These are phyloP conservation scores for Seriola aureovittata DNA, from an alignment of 2,113 vertebrate species.

Conservation along the genomic window DNA sequence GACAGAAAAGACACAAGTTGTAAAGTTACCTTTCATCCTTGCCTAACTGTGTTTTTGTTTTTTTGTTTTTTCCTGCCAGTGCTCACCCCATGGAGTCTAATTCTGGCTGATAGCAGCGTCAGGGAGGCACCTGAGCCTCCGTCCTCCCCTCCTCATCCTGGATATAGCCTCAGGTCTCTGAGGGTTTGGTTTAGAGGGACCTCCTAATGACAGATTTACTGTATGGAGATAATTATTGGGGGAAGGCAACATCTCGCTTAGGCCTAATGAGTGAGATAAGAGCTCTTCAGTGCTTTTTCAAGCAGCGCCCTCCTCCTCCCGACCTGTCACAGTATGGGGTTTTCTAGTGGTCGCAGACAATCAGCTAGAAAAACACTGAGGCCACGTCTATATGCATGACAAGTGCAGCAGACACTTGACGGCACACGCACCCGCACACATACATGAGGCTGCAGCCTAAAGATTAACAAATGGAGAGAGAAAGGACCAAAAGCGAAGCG, in stretches of 20 bases:
- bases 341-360: conserved; percentile 62
- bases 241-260: conserved; percentile 59
- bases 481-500: conserved; percentile 27
- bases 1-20: background rate
- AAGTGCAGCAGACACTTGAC: conserved; percentile 15
- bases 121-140: conserved; percentile 39
- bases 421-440: background rate
- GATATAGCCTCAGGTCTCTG: conserved; percentile 49
- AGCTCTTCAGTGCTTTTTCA: conserved; percentile 66
- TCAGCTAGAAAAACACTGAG: conserved; percentile 65
- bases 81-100: background rate
- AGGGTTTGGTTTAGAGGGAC: conserved; percentile 63
- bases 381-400: conserved; percentile 6
- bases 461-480: conserved; percentile 9
- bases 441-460: background rate
- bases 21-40: background rate
- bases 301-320: conserved; percentile 35
- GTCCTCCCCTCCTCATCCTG: conserved; percentile 26
- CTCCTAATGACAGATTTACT: conserved; percentile 79
- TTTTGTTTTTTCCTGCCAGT: too few relatives aligned
- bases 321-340: conserved; percentile 41
- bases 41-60: background rate
- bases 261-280: conserved; percentile 81
- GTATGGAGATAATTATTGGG: conserved; percentile 76
- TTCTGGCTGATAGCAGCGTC: conserved; percentile 14